Conservation (phyloP, 2,888 invertebrate species). For the Pseudanteris insignis region DNA sequence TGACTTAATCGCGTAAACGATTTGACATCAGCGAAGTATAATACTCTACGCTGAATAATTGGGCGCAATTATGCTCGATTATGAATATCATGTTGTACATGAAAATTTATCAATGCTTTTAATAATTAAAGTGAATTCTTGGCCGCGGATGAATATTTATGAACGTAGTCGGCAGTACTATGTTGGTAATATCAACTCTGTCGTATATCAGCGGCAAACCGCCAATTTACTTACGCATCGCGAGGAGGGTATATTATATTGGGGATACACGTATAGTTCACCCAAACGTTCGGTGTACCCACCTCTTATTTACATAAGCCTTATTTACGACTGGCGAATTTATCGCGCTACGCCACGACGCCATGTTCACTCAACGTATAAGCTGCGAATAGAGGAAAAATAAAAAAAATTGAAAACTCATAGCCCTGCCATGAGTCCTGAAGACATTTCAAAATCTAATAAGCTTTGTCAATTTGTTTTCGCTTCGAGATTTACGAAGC, state of each 20-base stretch:
- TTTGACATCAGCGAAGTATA: constrained; percentile 15
- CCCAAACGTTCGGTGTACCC: constrained; percentile 32
- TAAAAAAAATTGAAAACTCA: too few relatives aligned
- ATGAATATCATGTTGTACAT: constrained; percentile 27
- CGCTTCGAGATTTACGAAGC: too few relatives aligned
- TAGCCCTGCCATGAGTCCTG: too few relatives aligned
- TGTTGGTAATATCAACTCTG: constrained; percentile 51
- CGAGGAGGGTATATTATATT: constrained; percentile 38
- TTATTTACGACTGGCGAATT: constrained; percentile 41
- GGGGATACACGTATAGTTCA: constrained; percentile 46
- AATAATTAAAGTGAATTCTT: constrained; percentile 38
- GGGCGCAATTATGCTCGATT: constrained; percentile 13
- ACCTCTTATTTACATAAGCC: constrained; percentile 45
- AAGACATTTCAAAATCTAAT: too few relatives aligned
- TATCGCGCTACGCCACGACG: constrained; percentile 23
- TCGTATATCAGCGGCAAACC: constrained; percentile 52
- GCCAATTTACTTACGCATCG: constrained; percentile 50
- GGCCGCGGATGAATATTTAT: constrained; percentile 51
- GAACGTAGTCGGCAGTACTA: constrained; percentile 46
- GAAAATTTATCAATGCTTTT: constrained; percentile 40
- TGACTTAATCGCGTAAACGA: not conserved
- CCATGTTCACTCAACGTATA: constrained; percentile 6
- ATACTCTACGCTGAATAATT: constrained; percentile 21
- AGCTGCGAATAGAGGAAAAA: not conserved
- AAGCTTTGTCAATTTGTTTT: too few relatives aligned